phyloP scores from a whole-genome alignment of 2,797 vertebrate species.

The Clarias pachynema region DNA sequence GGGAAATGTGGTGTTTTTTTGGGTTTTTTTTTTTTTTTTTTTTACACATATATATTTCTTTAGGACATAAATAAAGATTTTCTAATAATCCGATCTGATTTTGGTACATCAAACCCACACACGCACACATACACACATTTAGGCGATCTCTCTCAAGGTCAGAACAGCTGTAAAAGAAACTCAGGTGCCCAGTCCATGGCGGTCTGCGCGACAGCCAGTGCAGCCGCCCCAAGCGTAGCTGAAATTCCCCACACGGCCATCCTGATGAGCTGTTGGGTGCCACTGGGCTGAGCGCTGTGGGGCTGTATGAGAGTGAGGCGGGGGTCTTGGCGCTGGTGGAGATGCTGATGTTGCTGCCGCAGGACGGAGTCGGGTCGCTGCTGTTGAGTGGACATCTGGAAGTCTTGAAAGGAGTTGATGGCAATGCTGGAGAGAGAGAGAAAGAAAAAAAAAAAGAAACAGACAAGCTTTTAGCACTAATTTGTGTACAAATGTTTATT shows the following conservation, averaged over 20 bases:
- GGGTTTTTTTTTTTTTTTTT: too few species aligned
- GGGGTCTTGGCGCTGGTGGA: background rate
- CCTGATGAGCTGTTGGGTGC: constrained; percentile 75
- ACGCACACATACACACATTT: background rate
- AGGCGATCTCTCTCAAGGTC: constrained; percentile 31
- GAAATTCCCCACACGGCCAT: constrained; percentile 85
- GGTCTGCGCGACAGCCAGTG: constrained; percentile 81
- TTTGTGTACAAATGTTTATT: background rate
- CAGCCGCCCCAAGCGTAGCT: constrained; percentile 79
- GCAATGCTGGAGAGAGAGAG: constrained; percentile 63
- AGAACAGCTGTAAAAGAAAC: constrained; percentile 82
- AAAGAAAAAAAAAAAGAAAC: constrained; percentile 10
- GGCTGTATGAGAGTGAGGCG: constrained; percentile 1
- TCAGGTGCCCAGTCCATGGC: constrained; percentile 85
- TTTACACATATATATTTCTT: background rate
- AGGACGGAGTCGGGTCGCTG: constrained; percentile 83
- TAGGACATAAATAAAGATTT: background rate
- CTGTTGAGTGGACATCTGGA: constrained; percentile 75
- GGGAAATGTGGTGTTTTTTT: background rate
- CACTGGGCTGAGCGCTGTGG: constrained; percentile 49
- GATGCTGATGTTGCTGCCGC: constrained; percentile 66
- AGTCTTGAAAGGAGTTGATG: constrained; percentile 79
- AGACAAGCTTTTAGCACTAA: background rate
- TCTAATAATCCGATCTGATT: background rate
- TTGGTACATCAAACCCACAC: background rate